phyloP scores from a whole-genome alignment of 2,797 vertebrate genomes.

The Sebastes steindachneri region DNA sequence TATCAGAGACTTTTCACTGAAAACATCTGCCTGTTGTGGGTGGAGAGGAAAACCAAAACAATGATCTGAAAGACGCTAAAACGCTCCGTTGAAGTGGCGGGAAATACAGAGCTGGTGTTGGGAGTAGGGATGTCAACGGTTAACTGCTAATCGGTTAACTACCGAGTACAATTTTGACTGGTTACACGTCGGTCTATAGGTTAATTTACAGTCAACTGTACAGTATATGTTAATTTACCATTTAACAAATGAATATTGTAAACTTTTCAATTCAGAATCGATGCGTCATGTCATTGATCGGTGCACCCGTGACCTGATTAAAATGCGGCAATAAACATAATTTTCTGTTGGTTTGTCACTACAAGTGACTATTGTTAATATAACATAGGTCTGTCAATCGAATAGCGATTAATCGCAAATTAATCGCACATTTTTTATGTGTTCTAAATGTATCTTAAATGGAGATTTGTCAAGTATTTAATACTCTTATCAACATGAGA shows the following conservation, averaged over 20 bases:
- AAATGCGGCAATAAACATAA: background rate
- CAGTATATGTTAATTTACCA: no score
- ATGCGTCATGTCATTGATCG: no score
- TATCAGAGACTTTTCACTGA: background rate
- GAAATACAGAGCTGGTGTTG: background rate
- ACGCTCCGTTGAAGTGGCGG: accelerated
- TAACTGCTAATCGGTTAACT: no score
- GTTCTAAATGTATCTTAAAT: no score
- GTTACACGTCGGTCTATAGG: no score
- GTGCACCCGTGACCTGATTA: no score
- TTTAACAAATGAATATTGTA: no score
- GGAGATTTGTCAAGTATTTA: no score
- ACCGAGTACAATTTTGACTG: background rate
- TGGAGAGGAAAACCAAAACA: background rate
- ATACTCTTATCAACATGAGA: no score
- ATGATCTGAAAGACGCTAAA: background rate
- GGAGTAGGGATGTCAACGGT: background rate
- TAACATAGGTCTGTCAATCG: background rate
- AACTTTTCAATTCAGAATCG: no score
- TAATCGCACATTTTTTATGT: no score
- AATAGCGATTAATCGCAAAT: no score
- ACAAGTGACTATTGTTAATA: background rate
- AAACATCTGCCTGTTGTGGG: background rate
- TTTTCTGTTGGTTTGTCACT: background rate
- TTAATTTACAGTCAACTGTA: accelerated